Conservation (phyloP, 2,113 vertebrate species). For the Castor canadensis region DNA sequence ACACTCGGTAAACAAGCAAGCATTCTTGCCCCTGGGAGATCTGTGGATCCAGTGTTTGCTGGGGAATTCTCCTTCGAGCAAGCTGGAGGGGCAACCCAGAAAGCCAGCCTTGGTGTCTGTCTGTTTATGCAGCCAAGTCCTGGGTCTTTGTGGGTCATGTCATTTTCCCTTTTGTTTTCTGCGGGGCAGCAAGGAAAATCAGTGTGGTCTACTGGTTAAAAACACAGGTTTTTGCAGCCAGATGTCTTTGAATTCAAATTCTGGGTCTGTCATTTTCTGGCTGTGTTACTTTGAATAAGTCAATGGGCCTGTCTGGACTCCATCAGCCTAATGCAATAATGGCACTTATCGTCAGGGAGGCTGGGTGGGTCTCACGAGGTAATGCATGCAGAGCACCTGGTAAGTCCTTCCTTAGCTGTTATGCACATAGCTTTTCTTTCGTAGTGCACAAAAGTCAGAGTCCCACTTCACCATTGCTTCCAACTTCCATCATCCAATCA, state of each 20-base stretch:
- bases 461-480: background rate
- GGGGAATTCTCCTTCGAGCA: background rate
- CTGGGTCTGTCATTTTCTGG: background rate
- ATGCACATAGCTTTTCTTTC: accelerated
- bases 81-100: background rate
- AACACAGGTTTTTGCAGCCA: background rate
- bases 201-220: background rate
- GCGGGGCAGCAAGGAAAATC: background rate
- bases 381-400: accelerated
- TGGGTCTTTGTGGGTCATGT: background rate
- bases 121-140: background rate
- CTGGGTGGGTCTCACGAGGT: background rate
- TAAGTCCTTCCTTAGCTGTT: background rate
- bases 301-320: background rate
- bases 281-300: background rate
- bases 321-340: background rate
- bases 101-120: background rate
- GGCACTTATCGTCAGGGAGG: background rate
- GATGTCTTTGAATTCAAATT: background rate
- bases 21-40: constrained; percentile 41
- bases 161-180: too few species aligned
- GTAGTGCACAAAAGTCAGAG: background rate
- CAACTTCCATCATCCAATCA: background rate
- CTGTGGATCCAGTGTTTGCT: background rate
- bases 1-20: constrained; percentile 49